Conservation (phyloP, 2,888 invertebrate species). For the Elaeidobius kamerunicus region DNA sequence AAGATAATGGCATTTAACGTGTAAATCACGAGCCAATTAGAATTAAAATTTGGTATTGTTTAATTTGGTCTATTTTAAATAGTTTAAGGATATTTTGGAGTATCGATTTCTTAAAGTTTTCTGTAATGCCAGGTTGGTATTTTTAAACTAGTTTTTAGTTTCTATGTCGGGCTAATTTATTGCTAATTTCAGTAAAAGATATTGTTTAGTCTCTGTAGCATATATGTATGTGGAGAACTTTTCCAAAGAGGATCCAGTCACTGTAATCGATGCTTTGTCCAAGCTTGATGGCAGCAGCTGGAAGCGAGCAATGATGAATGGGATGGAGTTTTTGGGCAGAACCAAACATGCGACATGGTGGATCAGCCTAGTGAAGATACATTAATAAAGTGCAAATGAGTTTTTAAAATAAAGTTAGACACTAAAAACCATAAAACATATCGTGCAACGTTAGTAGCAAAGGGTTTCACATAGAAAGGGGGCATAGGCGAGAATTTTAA, state of each 20-base stretch:
- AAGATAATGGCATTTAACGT: too few relatives aligned
- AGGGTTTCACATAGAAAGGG: conserved; percentile 33
- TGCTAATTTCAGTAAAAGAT: too few relatives aligned
- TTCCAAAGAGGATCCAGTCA: conserved; percentile 20
- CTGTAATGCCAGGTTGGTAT: too few relatives aligned
- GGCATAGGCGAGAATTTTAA: conserved; percentile 32
- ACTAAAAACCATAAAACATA: conserved; percentile 31
- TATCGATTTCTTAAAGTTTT: too few relatives aligned
- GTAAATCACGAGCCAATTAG: too few relatives aligned
- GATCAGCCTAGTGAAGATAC: conserved; percentile 31
- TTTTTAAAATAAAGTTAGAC: conserved; percentile 36
- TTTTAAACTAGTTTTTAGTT: too few relatives aligned
- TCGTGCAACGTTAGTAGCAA: conserved; percentile 35
- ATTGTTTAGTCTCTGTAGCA: too few relatives aligned
- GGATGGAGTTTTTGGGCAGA: conserved; percentile 37
- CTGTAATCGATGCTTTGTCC: conserved; percentile 30
- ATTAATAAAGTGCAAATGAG: conserved; percentile 40
- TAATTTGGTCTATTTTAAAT: too few relatives aligned
- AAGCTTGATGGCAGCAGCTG: conserved; percentile 32
- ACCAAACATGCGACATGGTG: conserved; percentile 37
- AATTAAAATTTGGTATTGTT: too few relatives aligned
- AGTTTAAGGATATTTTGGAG: too few relatives aligned
- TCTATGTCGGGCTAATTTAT: too few relatives aligned
- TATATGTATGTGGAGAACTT: too few relatives aligned
- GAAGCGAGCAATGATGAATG: conserved; percentile 37